Percentiles rank a stretch among this genome's conserved stretches.
Conservation (phyloP, 2,888 invertebrate genomes). For the Lymantria monacha region DNA sequence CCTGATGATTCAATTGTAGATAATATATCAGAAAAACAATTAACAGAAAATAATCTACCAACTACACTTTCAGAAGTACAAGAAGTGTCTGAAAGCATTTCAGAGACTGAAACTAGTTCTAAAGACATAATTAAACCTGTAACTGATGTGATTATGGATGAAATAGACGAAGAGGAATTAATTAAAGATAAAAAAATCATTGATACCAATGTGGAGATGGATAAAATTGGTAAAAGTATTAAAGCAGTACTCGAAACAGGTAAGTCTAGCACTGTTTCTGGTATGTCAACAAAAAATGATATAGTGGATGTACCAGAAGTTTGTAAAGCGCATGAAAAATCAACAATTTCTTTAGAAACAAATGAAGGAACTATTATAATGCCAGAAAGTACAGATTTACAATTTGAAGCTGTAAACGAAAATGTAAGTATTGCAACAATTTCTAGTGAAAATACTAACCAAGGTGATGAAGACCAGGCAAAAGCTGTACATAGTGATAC, state of each 20-base stretch:
- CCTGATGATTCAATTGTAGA: not conserved
- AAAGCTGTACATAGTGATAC: not conserved
- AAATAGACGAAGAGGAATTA: not conserved
- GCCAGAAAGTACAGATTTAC: not conserved
- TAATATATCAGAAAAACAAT: not conserved
- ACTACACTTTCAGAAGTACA: slow-evolving; percentile 10
- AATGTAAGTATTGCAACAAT: not conserved
- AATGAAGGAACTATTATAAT: not conserved
- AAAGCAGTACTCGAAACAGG: not conserved
- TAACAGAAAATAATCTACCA: not conserved
- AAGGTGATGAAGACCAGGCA: not conserved
- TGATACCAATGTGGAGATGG: not conserved
- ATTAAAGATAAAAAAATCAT: slow-evolving; percentile 15
- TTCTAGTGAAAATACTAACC: not conserved
- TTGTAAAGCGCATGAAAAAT: not conserved
- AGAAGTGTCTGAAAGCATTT: slow-evolving; percentile 4
- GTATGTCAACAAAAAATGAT: not conserved
- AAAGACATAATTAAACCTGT: not conserved
- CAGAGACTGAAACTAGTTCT: not conserved
- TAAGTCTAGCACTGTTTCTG: not conserved
- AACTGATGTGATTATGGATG: not conserved
- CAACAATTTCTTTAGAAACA: not conserved
- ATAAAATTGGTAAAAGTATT: not conserved
- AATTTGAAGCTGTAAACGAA: not conserved
- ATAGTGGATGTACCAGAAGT: not conserved